Conservation (phyloP, 2,888 invertebrate genomes). For the Callyntrura guangdongensis region DNA sequence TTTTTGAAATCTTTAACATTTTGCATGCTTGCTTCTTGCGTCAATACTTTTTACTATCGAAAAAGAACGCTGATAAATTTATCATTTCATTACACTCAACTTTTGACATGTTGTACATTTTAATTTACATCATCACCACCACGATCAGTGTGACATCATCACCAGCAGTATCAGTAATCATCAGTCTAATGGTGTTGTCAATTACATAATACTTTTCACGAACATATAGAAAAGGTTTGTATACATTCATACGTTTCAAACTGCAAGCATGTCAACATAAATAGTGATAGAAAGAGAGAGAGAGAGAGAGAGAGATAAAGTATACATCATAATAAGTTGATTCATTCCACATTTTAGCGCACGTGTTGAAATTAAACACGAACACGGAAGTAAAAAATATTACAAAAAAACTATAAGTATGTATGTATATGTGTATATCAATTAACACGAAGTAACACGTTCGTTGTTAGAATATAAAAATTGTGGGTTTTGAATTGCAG, state of each 20-base stretch:
- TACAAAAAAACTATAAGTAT: slow-evolving; percentile 16
- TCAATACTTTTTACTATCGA: slow-evolving; percentile 15
- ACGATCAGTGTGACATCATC: slow-evolving; percentile 65
- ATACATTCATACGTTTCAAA: not conserved
- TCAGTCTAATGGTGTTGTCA: slow-evolving; percentile 10
- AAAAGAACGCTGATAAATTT: not conserved
- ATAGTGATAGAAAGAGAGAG: not conserved
- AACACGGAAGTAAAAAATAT: slow-evolving; percentile 32
- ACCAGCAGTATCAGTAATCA: not conserved
- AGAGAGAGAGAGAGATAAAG: no score
- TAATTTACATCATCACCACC: slow-evolving; percentile 56
- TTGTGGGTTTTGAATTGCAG: not conserved
- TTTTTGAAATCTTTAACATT: not conserved
- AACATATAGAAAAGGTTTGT: slow-evolving; percentile 29
- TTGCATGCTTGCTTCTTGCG: slow-evolving; percentile 37
- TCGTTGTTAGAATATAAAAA: slow-evolving; percentile 37
- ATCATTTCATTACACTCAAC: not conserved
- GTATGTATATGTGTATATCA: not conserved
- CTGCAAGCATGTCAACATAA: slow-evolving; percentile 35
- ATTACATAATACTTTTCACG: slow-evolving; percentile 46
- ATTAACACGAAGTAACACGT: not conserved
- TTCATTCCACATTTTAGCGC: not conserved
- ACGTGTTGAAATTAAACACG: not conserved
- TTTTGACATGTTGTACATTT: slow-evolving; percentile 7
- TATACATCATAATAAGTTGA: no score